phyloP scores from a whole-genome alignment of 2,888 invertebrate genomes.

The Steromphala cineraria region DNA sequence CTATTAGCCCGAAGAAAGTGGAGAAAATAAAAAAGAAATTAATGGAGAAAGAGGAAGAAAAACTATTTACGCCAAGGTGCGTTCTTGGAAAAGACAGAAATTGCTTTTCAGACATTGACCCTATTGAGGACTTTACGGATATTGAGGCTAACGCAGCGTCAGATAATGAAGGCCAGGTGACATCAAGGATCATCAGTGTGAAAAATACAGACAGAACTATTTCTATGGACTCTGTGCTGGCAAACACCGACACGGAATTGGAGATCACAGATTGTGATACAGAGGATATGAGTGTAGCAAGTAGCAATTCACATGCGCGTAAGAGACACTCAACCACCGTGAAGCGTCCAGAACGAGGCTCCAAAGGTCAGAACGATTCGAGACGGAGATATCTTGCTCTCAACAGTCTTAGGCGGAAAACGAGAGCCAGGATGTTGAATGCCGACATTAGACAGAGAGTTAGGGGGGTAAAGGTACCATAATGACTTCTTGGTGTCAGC shows the following conservation, averaged over 20 bases:
- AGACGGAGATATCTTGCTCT: slow-evolving; percentile 38
- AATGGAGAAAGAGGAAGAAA: slow-evolving; percentile 23
- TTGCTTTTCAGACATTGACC: slow-evolving; percentile 35
- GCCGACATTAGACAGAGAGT: neutral
- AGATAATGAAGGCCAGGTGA: slow-evolving; percentile 31
- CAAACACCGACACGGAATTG: slow-evolving; percentile 33
- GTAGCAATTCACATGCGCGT: neutral
- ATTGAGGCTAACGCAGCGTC: slow-evolving; percentile 35
- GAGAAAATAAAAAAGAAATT: slow-evolving; percentile 21
- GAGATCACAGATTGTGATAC: slow-evolving; percentile 36
- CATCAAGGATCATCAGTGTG: slow-evolving; percentile 35
- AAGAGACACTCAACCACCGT: neutral
- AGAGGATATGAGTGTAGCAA: slow-evolving; percentile 23
- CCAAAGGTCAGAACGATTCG: slow-evolving; percentile 29
- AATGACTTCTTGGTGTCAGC: neutral
- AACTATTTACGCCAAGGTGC: slow-evolving; percentile 33
- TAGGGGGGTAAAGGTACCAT: neutral
- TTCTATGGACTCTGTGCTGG: slow-evolving; percentile 20
- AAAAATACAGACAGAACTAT: slow-evolving; percentile 30
- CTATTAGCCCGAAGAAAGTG: neutral
- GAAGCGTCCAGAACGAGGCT: neutral
- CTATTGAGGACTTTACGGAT: slow-evolving; percentile 27
- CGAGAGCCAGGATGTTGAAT: slow-evolving; percentile 11
- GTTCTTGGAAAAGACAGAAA: slow-evolving; percentile 28
- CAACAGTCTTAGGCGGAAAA: slow-evolving; percentile 40